Base-by-base conservation (phyloP, 2,113 vertebrate genomes). In the Spheniscus mendiculus region DNA sequence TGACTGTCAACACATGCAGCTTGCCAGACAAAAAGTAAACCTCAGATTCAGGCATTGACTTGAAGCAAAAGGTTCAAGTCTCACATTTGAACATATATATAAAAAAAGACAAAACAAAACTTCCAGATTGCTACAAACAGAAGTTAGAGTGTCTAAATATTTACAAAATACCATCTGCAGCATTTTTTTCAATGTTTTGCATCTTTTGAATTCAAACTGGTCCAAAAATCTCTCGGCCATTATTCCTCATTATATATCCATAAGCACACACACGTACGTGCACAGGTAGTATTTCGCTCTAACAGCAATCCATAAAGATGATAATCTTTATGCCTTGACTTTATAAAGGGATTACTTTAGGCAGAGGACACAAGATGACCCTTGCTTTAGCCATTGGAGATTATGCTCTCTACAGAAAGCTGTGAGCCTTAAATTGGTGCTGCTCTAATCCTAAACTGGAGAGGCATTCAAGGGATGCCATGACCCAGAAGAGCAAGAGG, bases 391-490 rank as follows among this genome's bases (percentile, higher is more conserved):
- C 89, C 92, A 92, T 5, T 30, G 36, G 71, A 96, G 92, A 96
- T 97, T 96, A 96, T 67, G 77, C 71, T 97, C 95, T 94, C 97
- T 93, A 72, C 40, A 42, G 94, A 96, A 96, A 96, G 73, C 93
- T 79, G 56, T 95, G 95, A 97, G 95, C 94, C 96, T 97, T 97
- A 97, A 98, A 97, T 96, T 97, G 97, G 87, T 97, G 94, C 97
- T 97, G 92, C 58, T 95, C 94, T 98, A 98, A 98, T 97, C 94
- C 87, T 92, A 92, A 97, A 97, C 95, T 97, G 95, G 69, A 98
- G 97, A 98, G 97, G 97, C 96, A 95, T 98, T 79, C 93, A 97
- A 95, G 97, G 93, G 95, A 95, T 93, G 94, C 85, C 91, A 87
- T 62, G 96, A 97, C 96, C 97, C 94, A 90, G 80, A 93, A 18